Evolutionary conservation across 1,140 invertebrate species (phyloP).

Genomic region (Halictus rubicundus): DNA sequence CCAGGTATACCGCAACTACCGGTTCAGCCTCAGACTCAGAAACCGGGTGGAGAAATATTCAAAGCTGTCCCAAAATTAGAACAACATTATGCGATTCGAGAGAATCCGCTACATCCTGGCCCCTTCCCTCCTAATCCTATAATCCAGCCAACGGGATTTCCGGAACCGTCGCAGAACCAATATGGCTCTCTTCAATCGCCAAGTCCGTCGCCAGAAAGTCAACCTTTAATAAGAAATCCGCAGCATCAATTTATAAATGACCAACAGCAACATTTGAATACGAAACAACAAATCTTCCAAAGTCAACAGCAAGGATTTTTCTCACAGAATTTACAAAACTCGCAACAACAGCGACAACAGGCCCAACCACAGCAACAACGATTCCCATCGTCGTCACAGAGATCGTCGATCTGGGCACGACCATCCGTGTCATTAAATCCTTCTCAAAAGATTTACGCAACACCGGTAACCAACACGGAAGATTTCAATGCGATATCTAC

Average conservation of each 20-base stretch:
- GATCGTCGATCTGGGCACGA: conserved; percentile 71
- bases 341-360: conserved; percentile 59
- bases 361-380: conserved; percentile 25
- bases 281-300: conserved; percentile 61
- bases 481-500: conserved; percentile 56
- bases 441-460: conserved; percentile 75
- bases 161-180: conserved; percentile 57
- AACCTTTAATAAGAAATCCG: conserved; percentile 36
- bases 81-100: conserved; percentile 83
- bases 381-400: conserved; percentile 20
- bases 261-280: conserved; percentile 68
- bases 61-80: conserved; percentile 88
- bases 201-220: conserved; percentile 56
- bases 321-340: conserved; percentile 62
- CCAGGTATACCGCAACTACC: conserved; percentile 68
- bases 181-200: conserved; percentile 66
- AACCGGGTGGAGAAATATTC: conserved; percentile 85
- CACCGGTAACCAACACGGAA: conserved; percentile 67
- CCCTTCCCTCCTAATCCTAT: conserved; percentile 75
- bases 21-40: conserved; percentile 75
- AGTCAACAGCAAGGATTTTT: conserved; percentile 69
- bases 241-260: conserved; percentile 44
- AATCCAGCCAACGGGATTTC: conserved; percentile 48
- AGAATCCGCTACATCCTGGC: conserved; percentile 77
- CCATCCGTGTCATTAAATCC: conserved; percentile 53